Base-by-base conservation (phyloP, 2,797 vertebrate species). In the Podarcis siculus region DNA sequence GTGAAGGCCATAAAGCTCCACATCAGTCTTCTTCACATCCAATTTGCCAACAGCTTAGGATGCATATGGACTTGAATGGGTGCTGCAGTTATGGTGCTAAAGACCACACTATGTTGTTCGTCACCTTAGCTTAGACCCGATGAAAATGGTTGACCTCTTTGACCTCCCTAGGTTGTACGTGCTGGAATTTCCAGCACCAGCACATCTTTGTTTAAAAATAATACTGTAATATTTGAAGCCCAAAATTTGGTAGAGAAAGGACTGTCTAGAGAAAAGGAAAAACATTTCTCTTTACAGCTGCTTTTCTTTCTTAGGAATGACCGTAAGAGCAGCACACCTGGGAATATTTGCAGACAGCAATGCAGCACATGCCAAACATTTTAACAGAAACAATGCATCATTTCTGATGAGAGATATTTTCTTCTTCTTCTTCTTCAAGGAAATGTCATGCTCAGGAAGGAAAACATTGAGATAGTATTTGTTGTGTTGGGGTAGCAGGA, bases 391-490 rank as follows among this genome's bases (percentile, higher is more conserved):
- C 3, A 45, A 6, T 64, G 4, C 61, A 30, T 81, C 79, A 30
- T 58, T 82, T 25, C 30, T 71, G 23, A 66, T 67, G 0, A 32
- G 83, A 64, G 82, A 55, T 78, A 23, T 61, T 86, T 64, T 30
- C 4, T 8, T 2, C 1, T 84, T 2, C 1, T 84, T 39, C 39
- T 42, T 83, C 76, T 79, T 30, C 25, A 89, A 89, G 15, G 79
- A 37, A 92, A 90, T 32, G 35, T 21, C 15, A 25, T 17, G 15
- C 3, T 37, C 90, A 86, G 21, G 39, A 85, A 93, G 83, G 37
- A 79, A 92, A 76, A 12, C 23, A 5, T 8, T 85, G 9, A 13
- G 69, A 72, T 1, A 80, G 5, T 76, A 8, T 86, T 55, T 55
- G 49, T 55, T 55, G 49, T 55, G 49, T 4, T 55, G 49, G 49